Evolutionary conservation across 2,797 vertebrate genomes (phyloP), one percentile per base, ranked within the genome.

Genomic region (Setipinna tenuifilis): DNA sequence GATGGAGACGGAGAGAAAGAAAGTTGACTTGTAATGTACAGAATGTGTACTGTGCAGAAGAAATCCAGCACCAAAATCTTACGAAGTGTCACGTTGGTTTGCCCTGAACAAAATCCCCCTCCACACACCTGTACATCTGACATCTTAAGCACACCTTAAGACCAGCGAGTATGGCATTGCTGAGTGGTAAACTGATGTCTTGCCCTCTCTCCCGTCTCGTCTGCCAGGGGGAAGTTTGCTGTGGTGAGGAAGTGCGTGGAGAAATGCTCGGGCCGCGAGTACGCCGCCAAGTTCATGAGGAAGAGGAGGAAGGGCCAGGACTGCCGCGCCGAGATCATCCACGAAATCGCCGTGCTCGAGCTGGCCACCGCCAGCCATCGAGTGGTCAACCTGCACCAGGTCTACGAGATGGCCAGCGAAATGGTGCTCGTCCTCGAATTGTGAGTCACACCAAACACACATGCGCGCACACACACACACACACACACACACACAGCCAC

Each of bases 271-370:
- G 97, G 97, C 23, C 95, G 89, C 87, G 97, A 97, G 86, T 98
- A 96, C 87, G 97, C 98, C 12, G 98, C 98, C n/a, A 98, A 98
- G 91, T 98, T 98, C 92, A 97, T 98, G 97, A 96, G 97, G 90
- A 98, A 98, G 95, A 95, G 97, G 92, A 96, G 97, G 91, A 98
- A 98, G 93, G 98, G 98, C 58, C 96, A 97, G 91, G 98, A 98
- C 84, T 98, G 97, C 89, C 94, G 96, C 44, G 94, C 93, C 91
- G 97, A 98, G 87, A 97, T 98, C 93, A 94, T 98, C 87, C 97
- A 98, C 0, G 97, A 98, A 92, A 97, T 98, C 6, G 96, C 96
- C 0, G 96, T 98, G 31, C 95, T 99, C 16, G 97, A 99, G 91
- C 85, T 98, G 90, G 97, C 97, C 48, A 95, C 94, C 0, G 90